Percentiles rank a stretch among this genome's conserved stretches.
Conservation (phyloP, 2,113 vertebrate species). For the Ancistrus triradiatus region DNA sequence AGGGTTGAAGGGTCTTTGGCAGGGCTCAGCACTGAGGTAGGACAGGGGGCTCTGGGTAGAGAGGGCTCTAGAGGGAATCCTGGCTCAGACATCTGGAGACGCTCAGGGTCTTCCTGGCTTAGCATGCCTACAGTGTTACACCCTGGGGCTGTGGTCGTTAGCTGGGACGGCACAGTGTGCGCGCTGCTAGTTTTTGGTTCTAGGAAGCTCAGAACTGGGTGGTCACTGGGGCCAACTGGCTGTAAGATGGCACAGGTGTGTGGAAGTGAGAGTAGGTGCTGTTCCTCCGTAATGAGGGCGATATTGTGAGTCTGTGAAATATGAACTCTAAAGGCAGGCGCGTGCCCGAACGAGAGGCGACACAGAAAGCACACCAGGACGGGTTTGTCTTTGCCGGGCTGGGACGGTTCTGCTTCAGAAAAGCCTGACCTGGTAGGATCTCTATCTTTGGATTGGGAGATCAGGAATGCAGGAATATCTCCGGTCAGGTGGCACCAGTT, state of each 20-base stretch:
- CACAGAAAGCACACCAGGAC: slow-evolving; percentile 89
- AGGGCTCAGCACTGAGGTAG: slow-evolving; percentile 82
- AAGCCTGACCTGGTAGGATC: slow-evolving; percentile 50
- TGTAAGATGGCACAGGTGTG: slow-evolving; percentile 88
- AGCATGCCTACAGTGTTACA: slow-evolving; percentile 58
- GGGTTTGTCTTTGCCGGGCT: slow-evolving; percentile 81
- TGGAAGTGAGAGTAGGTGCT: slow-evolving; percentile 82
- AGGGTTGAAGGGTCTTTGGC: slow-evolving; percentile 69
- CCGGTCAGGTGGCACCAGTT: slow-evolving; percentile 86
- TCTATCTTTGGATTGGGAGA: slow-evolving; percentile 91
- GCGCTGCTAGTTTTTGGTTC: slow-evolving; percentile 90
- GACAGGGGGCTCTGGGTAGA: slow-evolving; percentile 66
- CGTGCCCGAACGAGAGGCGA: slow-evolving; percentile 81
- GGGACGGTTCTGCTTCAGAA: slow-evolving; percentile 80
- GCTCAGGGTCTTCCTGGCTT: slow-evolving; percentile 31
- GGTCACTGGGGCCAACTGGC: slow-evolving; percentile 83
- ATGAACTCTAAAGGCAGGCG: slow-evolving; percentile 79
- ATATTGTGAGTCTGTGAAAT: slow-evolving; percentile 81
- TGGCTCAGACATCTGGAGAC: slow-evolving; percentile 44
- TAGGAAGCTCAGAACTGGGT: slow-evolving; percentile 86
- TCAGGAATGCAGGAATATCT: slow-evolving; percentile 84
- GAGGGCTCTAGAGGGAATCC: slow-evolving; percentile 51
- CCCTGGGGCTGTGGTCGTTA: slow-evolving; percentile 78
- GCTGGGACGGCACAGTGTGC: slow-evolving; percentile 75
- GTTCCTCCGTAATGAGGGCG: slow-evolving; percentile 81